Evolutionary conservation across 1,140 invertebrate species (phyloP).

Genomic region (Nylanderia fulva): DNA sequence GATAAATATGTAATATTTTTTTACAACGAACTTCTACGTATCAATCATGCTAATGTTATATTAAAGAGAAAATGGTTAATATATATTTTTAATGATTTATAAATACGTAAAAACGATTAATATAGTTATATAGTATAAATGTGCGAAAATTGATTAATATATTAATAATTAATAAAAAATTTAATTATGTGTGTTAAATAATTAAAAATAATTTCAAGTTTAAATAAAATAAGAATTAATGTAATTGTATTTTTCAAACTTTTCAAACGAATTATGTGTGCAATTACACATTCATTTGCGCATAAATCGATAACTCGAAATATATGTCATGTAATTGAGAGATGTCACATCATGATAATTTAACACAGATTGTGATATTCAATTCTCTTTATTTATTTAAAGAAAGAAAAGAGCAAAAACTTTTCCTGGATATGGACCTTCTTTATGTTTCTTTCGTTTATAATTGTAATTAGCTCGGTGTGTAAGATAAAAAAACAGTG

Average conservation of each 20-base stretch:
- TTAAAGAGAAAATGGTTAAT: not conserved
- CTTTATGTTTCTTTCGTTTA: too few species aligned
- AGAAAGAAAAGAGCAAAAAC: too few species aligned
- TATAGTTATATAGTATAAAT: not conserved
- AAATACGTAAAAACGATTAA: not conserved
- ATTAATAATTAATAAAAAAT: not conserved
- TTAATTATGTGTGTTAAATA: too few species aligned
- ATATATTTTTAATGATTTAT: too few species aligned
- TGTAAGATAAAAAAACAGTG: too few species aligned
- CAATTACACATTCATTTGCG: not conserved
- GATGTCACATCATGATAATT: not conserved
- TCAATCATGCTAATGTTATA: constrained; percentile 13
- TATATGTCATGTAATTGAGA: not conserved
- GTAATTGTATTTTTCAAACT: not conserved
- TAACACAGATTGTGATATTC: not conserved
- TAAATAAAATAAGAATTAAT: not conserved
- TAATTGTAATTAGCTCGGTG: too few species aligned
- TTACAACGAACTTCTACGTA: constrained; percentile 34
- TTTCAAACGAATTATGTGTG: not conserved
- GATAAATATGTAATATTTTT: not conserved
- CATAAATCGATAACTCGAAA: not conserved
- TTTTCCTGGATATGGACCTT: too few species aligned
- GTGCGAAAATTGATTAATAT: not conserved
- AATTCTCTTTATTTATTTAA: not conserved
- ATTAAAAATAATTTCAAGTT: too few species aligned